Percentiles rank a stretch among this genome's conserved stretches.
Conservation (phyloP, 2,113 vertebrate species). For the Menidia beryllina region DNA sequence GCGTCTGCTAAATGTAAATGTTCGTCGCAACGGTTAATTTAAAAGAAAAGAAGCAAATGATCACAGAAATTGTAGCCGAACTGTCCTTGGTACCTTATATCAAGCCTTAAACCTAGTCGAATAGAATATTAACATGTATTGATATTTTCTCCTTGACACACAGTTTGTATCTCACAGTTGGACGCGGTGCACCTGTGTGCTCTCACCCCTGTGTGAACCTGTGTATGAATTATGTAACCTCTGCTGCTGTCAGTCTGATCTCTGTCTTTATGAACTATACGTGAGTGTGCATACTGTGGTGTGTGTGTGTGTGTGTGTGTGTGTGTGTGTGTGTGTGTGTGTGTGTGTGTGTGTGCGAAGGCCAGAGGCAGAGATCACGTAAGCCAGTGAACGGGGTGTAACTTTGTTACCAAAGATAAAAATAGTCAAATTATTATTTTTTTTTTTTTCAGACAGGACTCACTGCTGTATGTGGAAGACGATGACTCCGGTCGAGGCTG, state of each 20-base stretch:
- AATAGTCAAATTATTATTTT: background rate
- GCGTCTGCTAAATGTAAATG: too few species aligned
- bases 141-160: background rate
- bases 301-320: background rate
- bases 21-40: too few species aligned
- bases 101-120: background rate
- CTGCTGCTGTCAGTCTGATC: constrained; percentile 15
- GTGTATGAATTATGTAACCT: constrained; percentile 37
- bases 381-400: background rate
- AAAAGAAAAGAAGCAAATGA: too few species aligned
- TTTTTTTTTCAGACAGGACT: constrained; percentile 43
- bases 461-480: constrained; percentile 63
- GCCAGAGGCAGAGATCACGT: background rate
- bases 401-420: background rate
- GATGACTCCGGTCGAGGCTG: constrained; percentile 66
- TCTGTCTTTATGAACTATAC: constrained; percentile 1
- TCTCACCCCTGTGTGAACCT: background rate
- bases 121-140: constrained; percentile 4
- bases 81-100: background rate
- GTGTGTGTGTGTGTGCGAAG: background rate
- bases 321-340: background rate
- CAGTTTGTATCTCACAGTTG: background rate
- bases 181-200: background rate
- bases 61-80: too few species aligned
- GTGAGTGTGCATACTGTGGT: background rate